Evolutionary conservation across 2,113 vertebrate species (phyloP).

Genomic region (Nesoenas mayeri): DNA sequence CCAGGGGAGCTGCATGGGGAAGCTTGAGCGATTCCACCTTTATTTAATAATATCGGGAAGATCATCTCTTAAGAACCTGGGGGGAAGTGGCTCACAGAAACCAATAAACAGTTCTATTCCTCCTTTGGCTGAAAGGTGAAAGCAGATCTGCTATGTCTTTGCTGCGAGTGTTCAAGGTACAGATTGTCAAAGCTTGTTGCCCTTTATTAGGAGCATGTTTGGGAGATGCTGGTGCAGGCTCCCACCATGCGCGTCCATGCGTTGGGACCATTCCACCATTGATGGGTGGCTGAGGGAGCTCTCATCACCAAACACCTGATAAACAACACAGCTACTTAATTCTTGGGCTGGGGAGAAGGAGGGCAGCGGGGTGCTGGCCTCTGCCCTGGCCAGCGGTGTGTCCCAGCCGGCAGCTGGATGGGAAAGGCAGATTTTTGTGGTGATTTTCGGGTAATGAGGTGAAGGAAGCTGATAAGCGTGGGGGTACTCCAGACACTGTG

Average conservation of each 20-base stretch:
- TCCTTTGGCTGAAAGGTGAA: neutral
- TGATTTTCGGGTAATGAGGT: neutral
- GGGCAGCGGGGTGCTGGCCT: neutral
- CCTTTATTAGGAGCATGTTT: neutral
- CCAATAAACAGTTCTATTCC: neutral
- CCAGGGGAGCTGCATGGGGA: neutral
- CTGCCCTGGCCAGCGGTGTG: neutral
- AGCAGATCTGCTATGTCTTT: fast-evolving
- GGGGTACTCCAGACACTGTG: neutral
- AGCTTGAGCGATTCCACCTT: neutral
- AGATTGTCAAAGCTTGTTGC: neutral
- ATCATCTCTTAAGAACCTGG: neutral
- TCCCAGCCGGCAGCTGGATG: neutral
- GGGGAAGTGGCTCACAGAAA: neutral
- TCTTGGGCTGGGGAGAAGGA: neutral
- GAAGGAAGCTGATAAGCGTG: neutral
- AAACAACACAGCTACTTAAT: neutral
- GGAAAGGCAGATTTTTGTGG: neutral
- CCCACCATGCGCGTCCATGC: neutral
- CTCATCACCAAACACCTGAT: neutral
- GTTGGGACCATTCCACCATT: fast-evolving
- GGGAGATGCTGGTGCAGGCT: neutral
- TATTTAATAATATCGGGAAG: neutral
- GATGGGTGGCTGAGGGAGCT: neutral
- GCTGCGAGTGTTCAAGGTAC: neutral